Base-by-base conservation (phyloP, 2,888 invertebrate species). In the Caenorhabditis sp. region DNA sequence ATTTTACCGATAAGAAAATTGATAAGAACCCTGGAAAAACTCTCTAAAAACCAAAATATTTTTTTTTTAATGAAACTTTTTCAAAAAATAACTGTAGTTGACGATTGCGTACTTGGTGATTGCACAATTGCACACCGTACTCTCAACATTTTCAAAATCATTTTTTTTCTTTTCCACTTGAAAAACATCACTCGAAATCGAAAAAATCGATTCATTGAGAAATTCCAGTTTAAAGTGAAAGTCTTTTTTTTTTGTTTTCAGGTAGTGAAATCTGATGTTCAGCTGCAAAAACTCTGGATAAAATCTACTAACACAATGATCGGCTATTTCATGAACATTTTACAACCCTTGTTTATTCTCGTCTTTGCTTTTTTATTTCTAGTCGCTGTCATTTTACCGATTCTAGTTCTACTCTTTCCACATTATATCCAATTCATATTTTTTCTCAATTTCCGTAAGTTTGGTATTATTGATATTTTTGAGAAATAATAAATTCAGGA, bases 391-490 rank as follows among this genome's bases (percentile, higher is more conserved):
- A 60, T 71, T 27, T 67, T 76, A 25, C 84, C 84, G 27, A 59
- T 80, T 49, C 70, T 80, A 49, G 78, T 84, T 65, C 84, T 69
- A 70, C 76, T 79, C 58, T 75, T 78, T 61, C 85, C 85, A n/a
- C 56, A 74, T n/a, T 62, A 76, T 63, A 77, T 79, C 66, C 85
- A 85, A 31, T 84, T 84, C 70, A 66, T 84, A 38, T 85, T 85
- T 77, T 85, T 85, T 67, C 80, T 85, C 66, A 83, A 84, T 52
- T 85, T 85, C 69, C 74, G 85, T 84, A 21, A 66, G 81, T 80
- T 68, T 70, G 12, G 4, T 21, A n/a, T 50, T 58, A 23, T 43
- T 58, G n/a, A n/a, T n/a, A n/a, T n/a, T n/a, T n/a, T n/a, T n/a
- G n/a, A n/a, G n/a, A n/a, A n/a, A n/a, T n/a, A n/a, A n/a, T n/a